Conservation (phyloP, 2,888 invertebrate species). For the Leptinotarsa tumamoca region DNA sequence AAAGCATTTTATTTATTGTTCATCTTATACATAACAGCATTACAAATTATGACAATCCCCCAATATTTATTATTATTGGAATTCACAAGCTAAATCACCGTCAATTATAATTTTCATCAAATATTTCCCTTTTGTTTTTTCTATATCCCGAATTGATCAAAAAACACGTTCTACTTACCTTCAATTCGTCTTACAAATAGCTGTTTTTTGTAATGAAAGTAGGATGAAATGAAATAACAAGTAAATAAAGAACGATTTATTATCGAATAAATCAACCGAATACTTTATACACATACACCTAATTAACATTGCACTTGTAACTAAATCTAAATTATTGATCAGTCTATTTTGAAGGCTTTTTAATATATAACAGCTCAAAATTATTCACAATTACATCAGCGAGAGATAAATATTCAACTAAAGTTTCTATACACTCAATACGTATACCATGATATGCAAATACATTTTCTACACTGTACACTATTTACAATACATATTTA, state of each 20-base stretch:
- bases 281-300: slow-evolving; percentile 39
- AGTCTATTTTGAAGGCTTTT: slow-evolving; percentile 53
- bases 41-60: no score
- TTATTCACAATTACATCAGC: slow-evolving; percentile 26
- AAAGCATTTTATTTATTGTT: no score
- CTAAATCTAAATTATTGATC: slow-evolving; percentile 49
- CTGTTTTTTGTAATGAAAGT: not conserved
- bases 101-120: no score
- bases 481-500: slow-evolving; percentile 43
- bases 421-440: slow-evolving; percentile 32
- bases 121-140: no score
- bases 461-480: slow-evolving; percentile 45
- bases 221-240: slow-evolving; percentile 22
- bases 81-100: no score
- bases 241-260: slow-evolving; percentile 43
- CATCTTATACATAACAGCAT: no score
- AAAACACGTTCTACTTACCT: no score
- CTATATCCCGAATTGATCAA: no score
- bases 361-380: slow-evolving; percentile 45
- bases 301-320: slow-evolving; percentile 49
- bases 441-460: slow-evolving; percentile 45
- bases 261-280: slow-evolving; percentile 36
- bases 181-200: not conserved
- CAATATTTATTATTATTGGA: no score
- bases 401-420: slow-evolving; percentile 24